Evolutionary conservation across 2,797 vertebrate species (phyloP), one percentile per base, ranked within the genome.

Genomic region (Antrozous pallidus): DNA sequence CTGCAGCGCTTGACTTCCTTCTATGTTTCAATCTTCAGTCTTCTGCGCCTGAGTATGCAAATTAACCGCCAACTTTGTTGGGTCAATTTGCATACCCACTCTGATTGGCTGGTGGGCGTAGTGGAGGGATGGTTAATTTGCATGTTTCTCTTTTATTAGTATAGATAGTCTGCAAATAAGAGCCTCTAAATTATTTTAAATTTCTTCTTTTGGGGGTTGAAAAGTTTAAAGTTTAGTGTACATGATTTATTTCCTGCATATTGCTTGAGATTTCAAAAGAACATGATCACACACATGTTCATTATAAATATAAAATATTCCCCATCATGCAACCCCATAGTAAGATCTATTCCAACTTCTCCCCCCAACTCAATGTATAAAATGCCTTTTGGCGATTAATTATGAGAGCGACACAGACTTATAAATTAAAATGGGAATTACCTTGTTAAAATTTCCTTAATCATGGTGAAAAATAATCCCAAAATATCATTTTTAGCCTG

Each of bases 361-460:
- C 28, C 56, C 82, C 89, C 80, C 31, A 36, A 56, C 71, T 80
- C 93, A 93, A 80, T 14, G 56, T 78, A 96, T 36, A 95, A 97
- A 96, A 96, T 71, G 91, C 45, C 61, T n/a, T 95, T 96, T 97
- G 97, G 96, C 97, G n/a, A n/a, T n/a, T n/a, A 97, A 97, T 94
- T 54, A 90, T 71, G n/a, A n/a, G 86, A 90, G 77, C 0, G 8
- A 94, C 90, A 95, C 0, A 94, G 80, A 78, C 61, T 70, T 81
- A 75, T 79, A 78, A 94, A 81, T 95, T 83, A 91, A 95, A 95
- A 87, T 36, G 51, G 79, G 45, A 95, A 88, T 69, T 63, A 67
- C 7, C 28, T 8, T 80, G 36, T 91, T 90, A 95, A 94, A 95
- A 90, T 92, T 75, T 82, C 63, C 54, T 92, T 90, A 91, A 58